Evolutionary conservation across 2,113 vertebrate species (phyloP).

Genomic region (Peromyscus maniculatus): DNA sequence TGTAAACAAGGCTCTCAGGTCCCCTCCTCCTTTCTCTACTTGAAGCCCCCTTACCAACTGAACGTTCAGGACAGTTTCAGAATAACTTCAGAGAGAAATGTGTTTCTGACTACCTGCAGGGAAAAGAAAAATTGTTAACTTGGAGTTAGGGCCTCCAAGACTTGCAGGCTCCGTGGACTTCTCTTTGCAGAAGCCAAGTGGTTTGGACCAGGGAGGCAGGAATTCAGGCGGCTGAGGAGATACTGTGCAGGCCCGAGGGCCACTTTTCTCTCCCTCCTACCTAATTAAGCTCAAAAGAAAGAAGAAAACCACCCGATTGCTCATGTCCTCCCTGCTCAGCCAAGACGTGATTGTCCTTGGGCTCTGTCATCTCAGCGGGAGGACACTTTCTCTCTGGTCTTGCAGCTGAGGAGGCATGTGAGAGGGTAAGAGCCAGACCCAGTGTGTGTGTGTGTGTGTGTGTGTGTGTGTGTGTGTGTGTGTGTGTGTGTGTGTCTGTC

Average conservation of each 20-base stretch:
- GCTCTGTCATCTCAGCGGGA: not conserved
- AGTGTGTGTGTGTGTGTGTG: not conserved
- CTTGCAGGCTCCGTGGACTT: not conserved
- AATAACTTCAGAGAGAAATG: conserved; percentile 27
- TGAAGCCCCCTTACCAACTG: not conserved
- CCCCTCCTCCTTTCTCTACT: not conserved
- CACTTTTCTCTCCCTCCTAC: not conserved
- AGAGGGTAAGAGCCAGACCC: conserved; percentile 8
- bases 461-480: not conserved
- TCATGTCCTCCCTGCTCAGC: not conserved
- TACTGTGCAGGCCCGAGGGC: not conserved
- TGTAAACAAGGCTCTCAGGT: not conserved
- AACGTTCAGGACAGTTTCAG: conserved; percentile 14
- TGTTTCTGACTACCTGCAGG: not conserved
- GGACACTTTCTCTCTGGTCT: conserved; percentile 25
- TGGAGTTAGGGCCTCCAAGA: not conserved
- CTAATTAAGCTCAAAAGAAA: not conserved
- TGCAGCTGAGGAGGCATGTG: not conserved
- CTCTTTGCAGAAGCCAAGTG: conserved; percentile 45
- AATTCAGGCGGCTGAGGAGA: not conserved
- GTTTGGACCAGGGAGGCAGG: conserved; percentile 47
- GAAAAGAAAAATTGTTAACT: not conserved
- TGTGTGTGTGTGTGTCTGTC: not conserved
- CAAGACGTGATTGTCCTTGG: not conserved
- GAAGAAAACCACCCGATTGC: not conserved